Percentiles rank a stretch among this genome's conserved stretches.
These are phyloP conservation scores for Pseudachorutes palmiensis DNA, from an alignment of 1,140 invertebrate species.

Conservation along the genomic window DNA sequence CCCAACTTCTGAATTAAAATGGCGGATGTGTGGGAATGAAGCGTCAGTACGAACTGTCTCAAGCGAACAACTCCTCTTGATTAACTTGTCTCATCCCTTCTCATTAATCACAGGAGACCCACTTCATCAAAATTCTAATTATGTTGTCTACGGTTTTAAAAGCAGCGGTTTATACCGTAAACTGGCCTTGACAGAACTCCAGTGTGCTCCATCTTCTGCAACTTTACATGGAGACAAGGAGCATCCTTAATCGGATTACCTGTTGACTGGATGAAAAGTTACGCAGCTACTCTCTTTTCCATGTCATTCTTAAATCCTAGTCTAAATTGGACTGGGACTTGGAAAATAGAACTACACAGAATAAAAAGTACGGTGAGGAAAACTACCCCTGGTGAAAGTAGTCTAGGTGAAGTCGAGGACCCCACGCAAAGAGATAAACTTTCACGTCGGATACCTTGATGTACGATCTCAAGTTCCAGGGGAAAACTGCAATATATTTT, in stretches of 20 bases:
- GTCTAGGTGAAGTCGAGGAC: neutral
- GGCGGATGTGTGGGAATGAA: neutral
- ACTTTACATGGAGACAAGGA: neutral
- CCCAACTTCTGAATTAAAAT: too few species aligned
- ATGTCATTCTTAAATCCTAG: neutral
- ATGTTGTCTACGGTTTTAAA: neutral
- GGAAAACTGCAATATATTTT: neutral
- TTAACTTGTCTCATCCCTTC: neutral
- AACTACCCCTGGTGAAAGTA: neutral
- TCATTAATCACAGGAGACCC: neutral
- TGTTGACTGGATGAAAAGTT: constrained; percentile 1
- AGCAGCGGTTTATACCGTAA: neutral
- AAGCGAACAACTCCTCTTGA: neutral
- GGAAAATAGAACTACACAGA: neutral
- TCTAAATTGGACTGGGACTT: neutral
- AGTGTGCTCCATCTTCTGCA: neutral
- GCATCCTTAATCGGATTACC: constrained; percentile 3
- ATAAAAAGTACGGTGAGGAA: neutral
- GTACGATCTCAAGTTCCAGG: constrained; percentile 3
- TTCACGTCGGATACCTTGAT: neutral
- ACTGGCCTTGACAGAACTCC: neutral
- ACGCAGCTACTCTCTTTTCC: neutral
- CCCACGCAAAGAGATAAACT: neutral
- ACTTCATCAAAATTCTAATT: constrained; percentile 14
- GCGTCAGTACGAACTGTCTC: neutral